Conservation (phyloP, 2,888 invertebrate genomes). For the Lypha dubia region DNA sequence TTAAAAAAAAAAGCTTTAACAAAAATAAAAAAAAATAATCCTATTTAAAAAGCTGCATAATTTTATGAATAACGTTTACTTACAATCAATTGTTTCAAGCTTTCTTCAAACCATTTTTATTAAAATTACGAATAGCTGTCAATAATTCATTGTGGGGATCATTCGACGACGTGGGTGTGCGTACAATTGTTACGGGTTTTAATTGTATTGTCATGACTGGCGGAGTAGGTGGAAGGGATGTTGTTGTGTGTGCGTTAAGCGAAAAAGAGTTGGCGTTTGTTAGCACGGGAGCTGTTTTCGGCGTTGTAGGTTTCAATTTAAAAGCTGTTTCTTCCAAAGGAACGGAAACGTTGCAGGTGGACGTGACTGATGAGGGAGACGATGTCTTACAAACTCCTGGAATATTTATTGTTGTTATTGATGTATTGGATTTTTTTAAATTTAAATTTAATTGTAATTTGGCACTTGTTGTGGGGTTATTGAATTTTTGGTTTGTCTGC, state of each 20-base stretch:
- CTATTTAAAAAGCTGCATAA: slow-evolving; percentile 33
- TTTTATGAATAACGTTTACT: background rate
- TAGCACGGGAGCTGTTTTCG: slow-evolving; percentile 55
- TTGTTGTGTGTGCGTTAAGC: slow-evolving; percentile 40
- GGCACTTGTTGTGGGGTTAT: slow-evolving; percentile 74
- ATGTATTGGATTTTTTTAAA: slow-evolving; percentile 69
- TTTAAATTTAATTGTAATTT: slow-evolving; percentile 77
- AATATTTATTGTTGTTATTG: background rate
- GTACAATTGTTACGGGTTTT: slow-evolving; percentile 73
- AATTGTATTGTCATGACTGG: slow-evolving; percentile 76
- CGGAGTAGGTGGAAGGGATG: slow-evolving; percentile 75
- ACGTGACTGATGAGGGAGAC: slow-evolving; percentile 73
- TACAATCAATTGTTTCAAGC: slow-evolving; percentile 63
- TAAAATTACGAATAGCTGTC: slow-evolving; percentile 89
- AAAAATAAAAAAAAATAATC: background rate
- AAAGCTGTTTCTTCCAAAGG: slow-evolving; percentile 76
- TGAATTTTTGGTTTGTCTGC: slow-evolving; percentile 46
- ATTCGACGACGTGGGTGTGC: slow-evolving; percentile 75
- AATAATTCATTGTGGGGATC: slow-evolving; percentile 88
- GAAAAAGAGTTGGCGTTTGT: slow-evolving; percentile 32
- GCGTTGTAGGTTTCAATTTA: slow-evolving; percentile 33
- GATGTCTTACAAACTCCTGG: background rate
- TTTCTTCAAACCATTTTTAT: slow-evolving; percentile 82
- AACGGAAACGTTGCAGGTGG: background rate
- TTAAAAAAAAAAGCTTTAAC: background rate